Conservation (phyloP, 2,797 vertebrate genomes). For the Pagetopsis macropterus region DNA sequence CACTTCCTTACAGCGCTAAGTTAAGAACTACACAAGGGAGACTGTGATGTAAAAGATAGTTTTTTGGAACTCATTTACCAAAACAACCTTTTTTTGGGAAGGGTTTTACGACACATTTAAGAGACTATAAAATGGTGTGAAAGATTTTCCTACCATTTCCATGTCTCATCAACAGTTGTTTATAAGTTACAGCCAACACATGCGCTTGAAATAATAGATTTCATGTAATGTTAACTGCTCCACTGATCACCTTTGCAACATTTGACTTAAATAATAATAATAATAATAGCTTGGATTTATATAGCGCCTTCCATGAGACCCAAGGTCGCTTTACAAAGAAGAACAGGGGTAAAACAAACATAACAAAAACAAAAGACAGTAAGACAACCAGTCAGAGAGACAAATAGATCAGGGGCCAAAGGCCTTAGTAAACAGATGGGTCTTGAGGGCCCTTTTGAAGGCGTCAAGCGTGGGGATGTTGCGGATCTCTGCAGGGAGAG, state of each 20-base stretch:
- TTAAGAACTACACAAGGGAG: conserved; percentile 37
- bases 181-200: neutral
- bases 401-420: too few relatives aligned
- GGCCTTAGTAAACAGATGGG: too few relatives aligned
- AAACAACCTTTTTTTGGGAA: conserved; percentile 15
- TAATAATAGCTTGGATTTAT: too few relatives aligned
- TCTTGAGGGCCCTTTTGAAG: too few relatives aligned
- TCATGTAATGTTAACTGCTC: conserved; percentile 1
- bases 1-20: conserved; percentile 63
- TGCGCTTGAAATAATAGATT: neutral
- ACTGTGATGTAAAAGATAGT: conserved; percentile 43
- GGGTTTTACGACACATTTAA: neutral
- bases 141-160: neutral
- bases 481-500: too few relatives aligned
- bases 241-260: neutral
- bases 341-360: too few relatives aligned
- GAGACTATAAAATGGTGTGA: neutral
- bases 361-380: too few relatives aligned
- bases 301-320: too few relatives aligned
- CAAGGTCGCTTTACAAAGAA: too few relatives aligned
- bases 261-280: neutral
- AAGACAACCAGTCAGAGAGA: too few relatives aligned
- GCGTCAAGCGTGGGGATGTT: too few relatives aligned
- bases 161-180: neutral
- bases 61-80: conserved; percentile 45